Evolutionary conservation across 1,140 invertebrate species (phyloP).

Genomic region (Acromyrmex charruanus): DNA sequence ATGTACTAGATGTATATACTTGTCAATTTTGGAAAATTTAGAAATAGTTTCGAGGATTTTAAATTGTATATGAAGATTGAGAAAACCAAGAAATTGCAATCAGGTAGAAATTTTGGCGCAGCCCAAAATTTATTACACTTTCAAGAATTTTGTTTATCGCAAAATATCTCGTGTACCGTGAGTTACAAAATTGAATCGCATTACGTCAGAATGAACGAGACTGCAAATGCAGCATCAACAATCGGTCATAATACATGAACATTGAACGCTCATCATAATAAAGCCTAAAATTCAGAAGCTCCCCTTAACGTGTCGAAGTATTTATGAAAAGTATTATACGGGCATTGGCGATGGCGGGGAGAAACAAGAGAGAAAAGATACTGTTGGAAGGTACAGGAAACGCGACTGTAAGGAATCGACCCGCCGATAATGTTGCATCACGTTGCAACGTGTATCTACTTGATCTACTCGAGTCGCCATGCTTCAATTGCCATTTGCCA

Average conservation of each 20-base stretch:
- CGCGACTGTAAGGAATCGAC: no score
- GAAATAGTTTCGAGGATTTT: background rate
- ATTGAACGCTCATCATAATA: background rate
- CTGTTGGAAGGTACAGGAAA: background rate
- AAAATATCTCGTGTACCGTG: background rate
- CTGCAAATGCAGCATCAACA: background rate
- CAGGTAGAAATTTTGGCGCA: no score
- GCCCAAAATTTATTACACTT: background rate
- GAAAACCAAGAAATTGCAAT: background rate
- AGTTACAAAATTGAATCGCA: background rate
- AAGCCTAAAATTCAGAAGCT: no score
- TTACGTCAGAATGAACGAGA: background rate
- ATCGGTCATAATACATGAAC: background rate
- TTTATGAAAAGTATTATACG: background rate
- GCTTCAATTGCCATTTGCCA: background rate
- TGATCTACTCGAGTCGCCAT: background rate
- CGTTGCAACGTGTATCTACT: background rate
- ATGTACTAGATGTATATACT: background rate
- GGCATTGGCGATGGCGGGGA: background rate
- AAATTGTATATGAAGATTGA: background rate
- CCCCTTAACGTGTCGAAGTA: no score
- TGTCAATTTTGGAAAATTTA: background rate
- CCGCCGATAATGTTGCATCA: background rate
- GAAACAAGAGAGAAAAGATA: background rate
- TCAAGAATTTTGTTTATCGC: background rate